Evolutionary conservation across 2,113 vertebrate genomes (phyloP).

Genomic region (Atractosteus spatula): DNA sequence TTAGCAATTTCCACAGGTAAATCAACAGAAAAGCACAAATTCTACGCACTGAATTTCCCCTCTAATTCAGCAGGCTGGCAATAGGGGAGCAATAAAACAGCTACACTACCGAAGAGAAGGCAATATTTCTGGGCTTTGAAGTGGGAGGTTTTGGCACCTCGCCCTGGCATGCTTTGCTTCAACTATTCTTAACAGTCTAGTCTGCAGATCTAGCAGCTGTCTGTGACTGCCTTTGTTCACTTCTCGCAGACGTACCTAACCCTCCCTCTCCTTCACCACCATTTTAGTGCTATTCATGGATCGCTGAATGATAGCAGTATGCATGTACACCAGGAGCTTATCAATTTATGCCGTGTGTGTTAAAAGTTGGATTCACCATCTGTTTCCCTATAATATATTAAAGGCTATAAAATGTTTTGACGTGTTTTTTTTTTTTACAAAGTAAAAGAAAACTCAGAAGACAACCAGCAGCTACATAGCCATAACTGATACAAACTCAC

Average conservation of each 20-base stretch:
- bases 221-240: slow-evolving; percentile 49
- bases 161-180: slow-evolving; percentile 39
- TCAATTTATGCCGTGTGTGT: too few relatives aligned
- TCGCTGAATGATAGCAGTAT: slow-evolving; percentile 8
- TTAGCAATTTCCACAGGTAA: slow-evolving; percentile 36
- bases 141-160: slow-evolving; percentile 50
- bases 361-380: too few relatives aligned
- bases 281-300: slow-evolving; percentile 15
- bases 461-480: too few relatives aligned
- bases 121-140: slow-evolving; percentile 49
- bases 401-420: too few relatives aligned
- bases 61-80: slow-evolving; percentile 30
- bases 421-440: too few relatives aligned
- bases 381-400: too few relatives aligned
- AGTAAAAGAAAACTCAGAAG: too few relatives aligned
- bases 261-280: slow-evolving; percentile 31
- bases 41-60: slow-evolving; percentile 35
- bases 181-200: slow-evolving; percentile 38
- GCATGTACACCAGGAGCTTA: background rate
- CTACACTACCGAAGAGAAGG: slow-evolving; percentile 28
- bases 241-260: slow-evolving; percentile 27
- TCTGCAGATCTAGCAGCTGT: slow-evolving; percentile 49
- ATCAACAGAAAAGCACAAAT: slow-evolving; percentile 5
- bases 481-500: too few relatives aligned
- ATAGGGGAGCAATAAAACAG: slow-evolving; percentile 33